Conservation (phyloP, 1,140 invertebrate species). For the Frieseomelitta varia region DNA sequence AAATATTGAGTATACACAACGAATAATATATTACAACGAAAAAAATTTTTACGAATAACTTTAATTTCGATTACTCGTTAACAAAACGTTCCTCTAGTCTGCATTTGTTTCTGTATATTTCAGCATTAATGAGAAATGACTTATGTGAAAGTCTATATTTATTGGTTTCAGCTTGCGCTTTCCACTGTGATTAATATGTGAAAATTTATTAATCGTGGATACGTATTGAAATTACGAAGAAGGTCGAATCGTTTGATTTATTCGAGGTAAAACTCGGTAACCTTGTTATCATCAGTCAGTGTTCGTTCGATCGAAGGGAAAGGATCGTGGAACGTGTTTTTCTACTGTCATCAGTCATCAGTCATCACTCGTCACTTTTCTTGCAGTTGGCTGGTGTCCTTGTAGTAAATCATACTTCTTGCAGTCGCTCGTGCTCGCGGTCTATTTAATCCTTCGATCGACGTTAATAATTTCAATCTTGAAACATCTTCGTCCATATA, state of each 20-base stretch:
- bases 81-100: too few relatives aligned
- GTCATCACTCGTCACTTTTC: slow-evolving; percentile 33
- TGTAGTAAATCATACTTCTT: slow-evolving; percentile 16
- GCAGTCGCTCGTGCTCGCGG: neutral
- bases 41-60: too few relatives aligned
- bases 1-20: too few relatives aligned
- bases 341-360: slow-evolving; percentile 31
- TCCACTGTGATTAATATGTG: too few relatives aligned
- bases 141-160: too few relatives aligned
- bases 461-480: neutral
- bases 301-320: neutral
- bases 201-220: neutral
- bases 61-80: too few relatives aligned
- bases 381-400: neutral
- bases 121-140: too few relatives aligned
- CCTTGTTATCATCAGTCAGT: neutral
- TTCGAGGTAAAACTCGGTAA: neutral
- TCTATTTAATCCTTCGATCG: slow-evolving; percentile 7
- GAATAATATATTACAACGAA: too few relatives aligned
- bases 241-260: neutral
- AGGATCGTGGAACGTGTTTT: slow-evolving; percentile 18
- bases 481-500: neutral
- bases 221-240: neutral
- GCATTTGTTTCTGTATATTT: too few relatives aligned
- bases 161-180: too few relatives aligned